Conservation (phyloP, 2,797 vertebrate genomes). For the Nannoperca australis region DNA sequence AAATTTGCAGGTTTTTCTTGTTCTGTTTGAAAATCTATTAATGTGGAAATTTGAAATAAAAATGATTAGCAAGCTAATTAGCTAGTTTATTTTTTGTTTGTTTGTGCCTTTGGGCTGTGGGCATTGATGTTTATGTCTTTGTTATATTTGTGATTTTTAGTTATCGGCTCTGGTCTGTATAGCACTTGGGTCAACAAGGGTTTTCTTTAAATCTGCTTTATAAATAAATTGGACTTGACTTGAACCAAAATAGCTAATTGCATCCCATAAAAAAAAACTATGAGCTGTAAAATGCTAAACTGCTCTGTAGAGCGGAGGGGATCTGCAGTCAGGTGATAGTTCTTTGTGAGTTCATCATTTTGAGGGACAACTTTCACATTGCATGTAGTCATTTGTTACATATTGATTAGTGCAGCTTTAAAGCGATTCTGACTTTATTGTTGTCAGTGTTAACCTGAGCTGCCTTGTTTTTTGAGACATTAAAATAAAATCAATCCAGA, state of each 20-base stretch:
- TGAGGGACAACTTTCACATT: neutral
- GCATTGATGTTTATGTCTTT: too few relatives aligned
- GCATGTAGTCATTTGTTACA: neutral
- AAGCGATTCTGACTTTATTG: neutral
- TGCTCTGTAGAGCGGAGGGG: neutral
- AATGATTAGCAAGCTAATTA: too few relatives aligned
- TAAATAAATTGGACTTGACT: too few relatives aligned
- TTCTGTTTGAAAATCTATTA: too few relatives aligned
- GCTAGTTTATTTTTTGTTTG: too few relatives aligned
- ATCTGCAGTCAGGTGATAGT: neutral
- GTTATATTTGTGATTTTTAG: too few relatives aligned
- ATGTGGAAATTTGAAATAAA: too few relatives aligned
- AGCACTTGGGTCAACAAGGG: too few relatives aligned
- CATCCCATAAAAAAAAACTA: neutral
- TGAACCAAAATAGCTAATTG: neutral
- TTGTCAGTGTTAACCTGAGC: neutral
- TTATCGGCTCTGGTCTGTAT: too few relatives aligned
- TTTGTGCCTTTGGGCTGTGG: too few relatives aligned
- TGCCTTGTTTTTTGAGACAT: constrained; percentile 21
- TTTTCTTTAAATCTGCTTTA: too few relatives aligned
- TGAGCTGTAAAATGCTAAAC: neutral
- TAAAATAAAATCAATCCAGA: constrained; percentile 19
- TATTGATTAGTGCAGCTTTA: neutral
- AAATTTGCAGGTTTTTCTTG: too few relatives aligned
- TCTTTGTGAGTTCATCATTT: neutral